These are phyloP conservation scores for Aspiorhynchus laticeps DNA, from an alignment of 2,113 vertebrate genomes.

Conservation along the genomic window DNA sequence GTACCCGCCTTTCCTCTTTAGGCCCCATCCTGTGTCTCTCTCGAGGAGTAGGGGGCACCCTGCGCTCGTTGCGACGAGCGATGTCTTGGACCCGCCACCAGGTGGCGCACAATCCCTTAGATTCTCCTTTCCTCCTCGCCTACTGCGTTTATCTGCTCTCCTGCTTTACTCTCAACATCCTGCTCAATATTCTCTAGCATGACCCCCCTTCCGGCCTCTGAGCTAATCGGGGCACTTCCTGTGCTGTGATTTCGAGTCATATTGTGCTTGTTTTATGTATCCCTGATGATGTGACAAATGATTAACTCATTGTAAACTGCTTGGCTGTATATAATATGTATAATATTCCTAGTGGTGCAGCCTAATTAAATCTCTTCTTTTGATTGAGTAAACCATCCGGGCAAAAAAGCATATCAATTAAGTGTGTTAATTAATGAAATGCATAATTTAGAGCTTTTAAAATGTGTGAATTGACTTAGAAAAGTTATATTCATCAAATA, in stretches of 20 bases:
- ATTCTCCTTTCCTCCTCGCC: slow-evolving; percentile 88
- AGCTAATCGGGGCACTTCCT: slow-evolving; percentile 44
- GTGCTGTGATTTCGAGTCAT: slow-evolving; percentile 48
- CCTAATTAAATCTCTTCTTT: slow-evolving; percentile 40
- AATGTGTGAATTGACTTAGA: neutral
- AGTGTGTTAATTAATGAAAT: neutral
- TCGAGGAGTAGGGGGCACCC: slow-evolving; percentile 74
- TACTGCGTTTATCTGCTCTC: slow-evolving; percentile 86
- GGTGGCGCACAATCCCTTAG: slow-evolving; percentile 85
- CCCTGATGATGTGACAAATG: slow-evolving; percentile 60
- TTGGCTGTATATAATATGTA: slow-evolving; percentile 4
- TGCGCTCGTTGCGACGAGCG: slow-evolving; percentile 79
- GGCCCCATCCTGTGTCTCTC: slow-evolving; percentile 77
- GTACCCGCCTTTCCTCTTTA: slow-evolving; percentile 90
- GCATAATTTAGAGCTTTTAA: neutral
- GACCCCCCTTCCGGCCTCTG: slow-evolving; percentile 39
- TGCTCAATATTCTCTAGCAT: slow-evolving; percentile 78
- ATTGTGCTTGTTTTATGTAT: slow-evolving; percentile 43
- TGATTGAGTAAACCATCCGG: slow-evolving; percentile 56
- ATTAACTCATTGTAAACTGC: neutral
- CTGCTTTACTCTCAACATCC: slow-evolving; percentile 76
- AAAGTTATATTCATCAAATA: neutral
- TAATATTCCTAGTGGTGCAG: slow-evolving; percentile 60
- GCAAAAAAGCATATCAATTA: neutral
- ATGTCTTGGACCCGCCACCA: slow-evolving; percentile 86